phyloP scores from a whole-genome alignment of 2,113 vertebrate genomes.

The Etheostoma cragini region DNA sequence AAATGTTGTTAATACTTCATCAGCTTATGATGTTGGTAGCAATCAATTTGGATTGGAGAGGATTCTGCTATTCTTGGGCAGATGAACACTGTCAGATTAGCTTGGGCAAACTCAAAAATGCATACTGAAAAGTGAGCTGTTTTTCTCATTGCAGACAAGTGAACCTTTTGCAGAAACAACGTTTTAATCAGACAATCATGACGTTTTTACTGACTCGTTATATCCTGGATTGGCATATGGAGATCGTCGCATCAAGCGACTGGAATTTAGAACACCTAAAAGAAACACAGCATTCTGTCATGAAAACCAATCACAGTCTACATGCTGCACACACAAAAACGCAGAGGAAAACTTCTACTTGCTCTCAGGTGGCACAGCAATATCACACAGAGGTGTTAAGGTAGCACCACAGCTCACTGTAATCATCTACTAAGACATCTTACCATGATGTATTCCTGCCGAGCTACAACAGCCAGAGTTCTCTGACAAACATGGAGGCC shows the following conservation, averaged over 20 bases:
- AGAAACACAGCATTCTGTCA: not conserved
- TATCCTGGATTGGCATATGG: too few species aligned
- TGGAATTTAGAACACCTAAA: not conserved
- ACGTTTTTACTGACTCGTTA: not conserved
- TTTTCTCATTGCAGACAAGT: not conserved
- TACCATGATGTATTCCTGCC: conserved; percentile 41
- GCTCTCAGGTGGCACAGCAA: not conserved
- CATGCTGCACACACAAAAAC: not conserved
- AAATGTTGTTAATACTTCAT: not conserved
- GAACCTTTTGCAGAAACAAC: not conserved
- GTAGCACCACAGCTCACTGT: conserved; percentile 11
- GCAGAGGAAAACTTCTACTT: not conserved
- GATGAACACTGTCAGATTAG: not conserved
- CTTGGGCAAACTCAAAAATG: not conserved
- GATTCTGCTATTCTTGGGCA: not conserved
- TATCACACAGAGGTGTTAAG: conserved; percentile 13
- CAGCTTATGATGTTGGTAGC: too few species aligned
- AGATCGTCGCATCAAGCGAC: not conserved
- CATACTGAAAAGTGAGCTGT: not conserved
- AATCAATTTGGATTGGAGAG: not conserved
- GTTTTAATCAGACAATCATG: not conserved
- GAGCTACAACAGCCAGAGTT: conserved; percentile 46
- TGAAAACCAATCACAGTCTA: not conserved
- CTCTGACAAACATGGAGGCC: conserved; percentile 55
- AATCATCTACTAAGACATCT: conserved; percentile 33